A percentile compares a stretch with the other conserved stretches of the same genome.
Conservation (phyloP, 2,888 invertebrate genomes). For the Pyrgus malvae region DNA sequence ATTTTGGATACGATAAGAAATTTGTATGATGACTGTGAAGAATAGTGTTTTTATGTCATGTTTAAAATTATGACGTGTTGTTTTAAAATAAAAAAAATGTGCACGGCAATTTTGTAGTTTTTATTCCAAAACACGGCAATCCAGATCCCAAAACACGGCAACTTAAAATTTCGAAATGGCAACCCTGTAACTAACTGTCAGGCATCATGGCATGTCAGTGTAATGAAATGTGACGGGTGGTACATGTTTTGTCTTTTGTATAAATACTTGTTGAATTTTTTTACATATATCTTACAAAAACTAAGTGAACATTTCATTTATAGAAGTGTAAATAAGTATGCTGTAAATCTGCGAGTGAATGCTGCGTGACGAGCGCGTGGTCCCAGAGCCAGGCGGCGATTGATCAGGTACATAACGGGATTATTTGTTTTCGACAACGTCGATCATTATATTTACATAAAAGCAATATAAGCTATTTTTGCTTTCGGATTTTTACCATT, state of each 20-base stretch:
- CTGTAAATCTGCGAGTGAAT: constrained; percentile 51
- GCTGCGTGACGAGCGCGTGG: constrained; percentile 44
- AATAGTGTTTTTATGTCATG: too few species aligned
- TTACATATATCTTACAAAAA: constrained; percentile 55
- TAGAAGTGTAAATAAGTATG: constrained; percentile 52
- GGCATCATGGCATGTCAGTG: constrained; percentile 43
- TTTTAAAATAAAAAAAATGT: too few species aligned
- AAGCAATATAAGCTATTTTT: constrained; percentile 12
- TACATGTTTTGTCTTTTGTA: constrained; percentile 67
- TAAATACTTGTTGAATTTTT: constrained; percentile 77
- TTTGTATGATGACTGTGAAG: too few species aligned
- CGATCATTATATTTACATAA: constrained; percentile 46
- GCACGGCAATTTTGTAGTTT: too few species aligned
- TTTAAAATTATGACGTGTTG: too few species aligned
- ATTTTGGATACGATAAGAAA: too few species aligned
- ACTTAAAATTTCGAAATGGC: too few species aligned
- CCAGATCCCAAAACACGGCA: too few species aligned
- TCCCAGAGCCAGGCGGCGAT: constrained; percentile 48
- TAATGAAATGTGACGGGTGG: constrained; percentile 67
- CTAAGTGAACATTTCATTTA: constrained; percentile 52
- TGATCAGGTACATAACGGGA: constrained; percentile 74
- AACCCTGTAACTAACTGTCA: background rate
- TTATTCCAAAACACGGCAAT: too few species aligned
- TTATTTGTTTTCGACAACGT: constrained; percentile 74
- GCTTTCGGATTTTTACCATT: background rate